Evolutionary conservation across 2,888 invertebrate genomes (phyloP), one percentile per base, ranked within the genome.

Genomic region (Nasonia oneida): DNA sequence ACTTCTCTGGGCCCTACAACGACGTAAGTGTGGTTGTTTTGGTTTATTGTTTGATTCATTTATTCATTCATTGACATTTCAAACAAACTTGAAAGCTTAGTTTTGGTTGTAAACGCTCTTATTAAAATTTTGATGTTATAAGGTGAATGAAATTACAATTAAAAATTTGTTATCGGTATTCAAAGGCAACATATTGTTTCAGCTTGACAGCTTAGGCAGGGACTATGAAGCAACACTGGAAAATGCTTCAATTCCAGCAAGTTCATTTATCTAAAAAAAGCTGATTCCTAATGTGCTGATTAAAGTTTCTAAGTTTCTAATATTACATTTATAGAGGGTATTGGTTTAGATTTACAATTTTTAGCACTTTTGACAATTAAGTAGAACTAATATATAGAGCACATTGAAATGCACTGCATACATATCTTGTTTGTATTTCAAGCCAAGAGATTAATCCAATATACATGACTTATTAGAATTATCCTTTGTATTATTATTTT

Each of bases 1-100:
- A 90, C 91, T 29, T 89, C 91, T 15, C 88, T 93, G 39, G 92
- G 91, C 53, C 90, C 91, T 33, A 89, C 90, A 18, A 93, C 92
- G n/a, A 92, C 91, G 92, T 92, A 88, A 88, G 87, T 70, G 77
- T 23, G 87, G 6, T 61, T 29, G 23, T 8, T 29, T 67, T 67
- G 0, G 23, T 67, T 67, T 33, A 5, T 29, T 33, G 14, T 67
- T 33, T 33, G 14, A 14, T 67, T 67, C 15, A 67, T 67, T 67
- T 33, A 6, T 67, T 67, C 67, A 33, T 67, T 33, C 33, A 33
- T 67, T 67, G 67, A 67, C 6, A 8, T 33, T 67, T 67, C 2
- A 67, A 67, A 67, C 67, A 67, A 29, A 33, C 3, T 67, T 67
- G 10, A 67, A 29, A 29, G 18, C 57, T 2, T 12, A 29, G 5